Conservation (phyloP, 2,113 vertebrate species). For the Heterocephalus glaber region DNA sequence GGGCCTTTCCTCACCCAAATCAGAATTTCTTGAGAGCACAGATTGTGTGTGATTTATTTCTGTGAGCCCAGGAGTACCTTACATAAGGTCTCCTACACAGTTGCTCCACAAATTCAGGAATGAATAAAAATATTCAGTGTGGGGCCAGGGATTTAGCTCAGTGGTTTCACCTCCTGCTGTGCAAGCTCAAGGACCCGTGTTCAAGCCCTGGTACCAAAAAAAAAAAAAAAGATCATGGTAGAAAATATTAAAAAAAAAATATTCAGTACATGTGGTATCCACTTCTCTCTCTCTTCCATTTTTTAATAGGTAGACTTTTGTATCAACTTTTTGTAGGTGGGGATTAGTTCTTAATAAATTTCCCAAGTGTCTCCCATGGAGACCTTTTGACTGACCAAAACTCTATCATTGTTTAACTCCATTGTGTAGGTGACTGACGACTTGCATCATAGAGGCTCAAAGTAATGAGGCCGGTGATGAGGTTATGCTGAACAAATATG, state of each 20-base stretch:
- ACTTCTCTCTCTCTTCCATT: not conserved
- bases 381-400: not conserved
- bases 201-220: too few relatives aligned
- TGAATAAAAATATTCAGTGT: not conserved
- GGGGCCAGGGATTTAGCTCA: too few relatives aligned
- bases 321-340: not conserved
- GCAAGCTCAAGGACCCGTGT: too few relatives aligned
- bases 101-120: not conserved
- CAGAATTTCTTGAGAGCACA: slow-evolving; percentile 25
- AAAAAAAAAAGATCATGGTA: too few relatives aligned
- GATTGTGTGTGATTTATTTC: not conserved
- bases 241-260: too few relatives aligned
- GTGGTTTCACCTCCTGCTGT: too few relatives aligned
- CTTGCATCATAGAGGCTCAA: not conserved
- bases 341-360: not conserved
- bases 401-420: not conserved
- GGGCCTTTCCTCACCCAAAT: not conserved
- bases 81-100: not conserved
- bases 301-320: not conserved
- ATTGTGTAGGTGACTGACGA: not conserved
- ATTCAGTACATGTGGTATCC: not conserved
- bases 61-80: not conserved
- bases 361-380: not conserved
- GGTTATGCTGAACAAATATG: not conserved
- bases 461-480: not conserved